These are phyloP conservation scores for Eristalinus aeneus DNA, from an alignment of 2,888 invertebrate genomes.

Conservation along the genomic window DNA sequence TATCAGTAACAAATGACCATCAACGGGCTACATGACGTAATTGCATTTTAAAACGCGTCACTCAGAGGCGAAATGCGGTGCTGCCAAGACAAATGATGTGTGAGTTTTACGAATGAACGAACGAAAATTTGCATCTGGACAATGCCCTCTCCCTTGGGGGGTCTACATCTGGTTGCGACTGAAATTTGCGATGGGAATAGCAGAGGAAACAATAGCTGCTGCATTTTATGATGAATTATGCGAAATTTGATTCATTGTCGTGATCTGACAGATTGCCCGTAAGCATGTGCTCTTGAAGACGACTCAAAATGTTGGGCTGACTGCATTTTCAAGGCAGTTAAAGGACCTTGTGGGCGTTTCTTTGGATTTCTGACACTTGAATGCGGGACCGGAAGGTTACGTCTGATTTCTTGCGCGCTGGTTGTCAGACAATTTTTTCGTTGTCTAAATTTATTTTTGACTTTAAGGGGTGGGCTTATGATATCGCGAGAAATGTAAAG, in stretches of 20 bases:
- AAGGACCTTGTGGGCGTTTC: background rate
- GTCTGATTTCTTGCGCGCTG: background rate
- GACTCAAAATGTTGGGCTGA: background rate
- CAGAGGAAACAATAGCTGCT: background rate
- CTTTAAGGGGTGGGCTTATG: background rate
- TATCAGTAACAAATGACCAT: slow-evolving; percentile 58
- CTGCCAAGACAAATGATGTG: slow-evolving; percentile 40
- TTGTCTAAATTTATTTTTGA: background rate
- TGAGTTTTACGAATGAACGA: slow-evolving; percentile 51
- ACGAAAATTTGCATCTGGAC: slow-evolving; percentile 29
- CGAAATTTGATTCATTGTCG: background rate
- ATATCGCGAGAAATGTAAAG: no score
- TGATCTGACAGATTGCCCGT: background rate
- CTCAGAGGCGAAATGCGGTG: background rate
- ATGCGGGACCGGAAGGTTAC: no score
- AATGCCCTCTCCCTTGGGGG: slow-evolving; percentile 10
- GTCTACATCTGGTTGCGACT: slow-evolving; percentile 1
- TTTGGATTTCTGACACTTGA: background rate
- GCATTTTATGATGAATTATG: background rate
- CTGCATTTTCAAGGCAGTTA: background rate
- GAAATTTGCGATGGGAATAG: background rate
- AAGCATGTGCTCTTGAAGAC: background rate
- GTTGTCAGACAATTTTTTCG: background rate
- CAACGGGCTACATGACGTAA: slow-evolving; percentile 57
- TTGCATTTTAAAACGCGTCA: slow-evolving; percentile 63